Evolutionary conservation across 2,888 invertebrate species (phyloP).

Genomic region (Carpatolechia fugitivella): DNA sequence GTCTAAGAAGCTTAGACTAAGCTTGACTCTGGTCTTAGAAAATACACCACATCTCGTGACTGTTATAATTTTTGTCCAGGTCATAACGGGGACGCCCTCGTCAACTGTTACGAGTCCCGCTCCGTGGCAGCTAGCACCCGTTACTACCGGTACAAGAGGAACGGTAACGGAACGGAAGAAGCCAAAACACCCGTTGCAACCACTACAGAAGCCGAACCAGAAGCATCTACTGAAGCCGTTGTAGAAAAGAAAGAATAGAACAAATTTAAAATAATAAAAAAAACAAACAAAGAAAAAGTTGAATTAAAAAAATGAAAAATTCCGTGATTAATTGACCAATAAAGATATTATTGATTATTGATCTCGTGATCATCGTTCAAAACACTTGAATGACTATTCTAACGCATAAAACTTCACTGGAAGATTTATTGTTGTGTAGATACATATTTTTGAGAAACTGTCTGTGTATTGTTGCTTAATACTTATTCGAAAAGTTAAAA

Average conservation of each 20-base stretch:
- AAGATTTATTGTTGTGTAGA: background rate
- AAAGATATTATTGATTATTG: background rate
- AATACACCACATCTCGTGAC: too few species aligned
- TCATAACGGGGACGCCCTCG: conserved; percentile 78
- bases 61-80: conserved; percentile 60
- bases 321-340: background rate
- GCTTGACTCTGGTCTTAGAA: too few species aligned
- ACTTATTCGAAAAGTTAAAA: background rate
- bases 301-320: background rate
- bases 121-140: conserved; percentile 61
- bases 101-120: conserved; percentile 75
- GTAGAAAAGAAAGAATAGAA: background rate
- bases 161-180: conserved; percentile 37
- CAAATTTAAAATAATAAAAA: background rate
- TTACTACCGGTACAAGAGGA: conserved; percentile 67
- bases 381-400: background rate
- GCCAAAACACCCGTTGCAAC: conserved; percentile 18
- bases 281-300: background rate
- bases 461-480: background rate
- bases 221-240: background rate
- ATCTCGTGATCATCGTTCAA: background rate
- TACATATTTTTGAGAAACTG: background rate
- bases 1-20: too few species aligned
- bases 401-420: background rate
- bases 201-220: background rate